Base-by-base conservation (phyloP, 2,797 vertebrate genomes). In the Pseudochirops cupreus region DNA sequence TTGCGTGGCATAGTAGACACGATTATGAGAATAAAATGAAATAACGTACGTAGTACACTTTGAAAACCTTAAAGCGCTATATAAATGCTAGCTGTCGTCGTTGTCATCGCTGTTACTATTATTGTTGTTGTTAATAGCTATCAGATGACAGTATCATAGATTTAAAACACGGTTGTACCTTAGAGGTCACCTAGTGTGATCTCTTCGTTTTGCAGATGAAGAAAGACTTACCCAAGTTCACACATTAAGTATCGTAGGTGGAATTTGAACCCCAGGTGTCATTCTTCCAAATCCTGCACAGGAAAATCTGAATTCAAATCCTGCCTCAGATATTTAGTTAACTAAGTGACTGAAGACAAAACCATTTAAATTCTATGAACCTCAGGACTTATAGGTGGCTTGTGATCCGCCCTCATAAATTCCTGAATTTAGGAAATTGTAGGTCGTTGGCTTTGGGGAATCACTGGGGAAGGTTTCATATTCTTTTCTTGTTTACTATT, bases 401-500 rank as follows among this genome's bases (percentile, higher is more conserved):
- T 74, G n/a, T 46, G 39, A 87, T 50, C 7, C 26, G 21, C 10
- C 39, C 39, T 87, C 74, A 87, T 26, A 50, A 87, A 87, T 87
- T 87, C 21, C 39, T 12, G 21, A 18, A 87, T 26, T 91, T 93
- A 74, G 94, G 50, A 96, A 92, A 31, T 74, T n/a, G 4, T 92
- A 0, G 0, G 58, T 58, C 13, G 33, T 94, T 92, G 94, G 55
- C n/a, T 24, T 82, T 24, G 39, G 33, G 14, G 33, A 5, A 13
- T 74, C 33, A 74, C 33, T 74, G 33, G n/a, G 39, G 74, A 87
- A 29, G 26, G 53, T 16, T 90, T 56, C 50, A 29, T 46, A 21
- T n/a, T n/a, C 67, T 93, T 93, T 14, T 56, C 57, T 93, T 93
- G 95, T 97, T 94, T 96, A 57, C 96, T 0, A 4, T 92, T 97